Evolutionary conservation across 2,797 vertebrate species (phyloP).

Genomic region (Thalassophryne amazonica): DNA sequence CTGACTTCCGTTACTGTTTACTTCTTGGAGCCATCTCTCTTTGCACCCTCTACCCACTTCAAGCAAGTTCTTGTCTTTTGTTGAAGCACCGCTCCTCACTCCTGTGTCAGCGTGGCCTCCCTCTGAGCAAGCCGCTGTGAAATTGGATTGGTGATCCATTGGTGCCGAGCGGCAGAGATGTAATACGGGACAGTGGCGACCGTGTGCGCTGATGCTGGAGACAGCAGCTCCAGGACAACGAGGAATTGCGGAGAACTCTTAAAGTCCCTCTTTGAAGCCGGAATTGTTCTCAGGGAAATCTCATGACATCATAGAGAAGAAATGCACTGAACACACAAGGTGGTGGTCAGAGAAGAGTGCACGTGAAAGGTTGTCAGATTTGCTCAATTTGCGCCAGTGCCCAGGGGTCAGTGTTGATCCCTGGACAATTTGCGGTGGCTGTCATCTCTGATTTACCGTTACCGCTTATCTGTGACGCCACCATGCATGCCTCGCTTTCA

Average conservation of each 20-base stretch:
- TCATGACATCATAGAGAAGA: slow-evolving; percentile 32
- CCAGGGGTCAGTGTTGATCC: slow-evolving; percentile 42
- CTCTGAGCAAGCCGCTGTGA: slow-evolving; percentile 73
- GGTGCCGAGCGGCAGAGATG: slow-evolving; percentile 74
- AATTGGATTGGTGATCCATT: slow-evolving; percentile 81
- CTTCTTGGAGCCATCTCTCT: slow-evolving; percentile 8
- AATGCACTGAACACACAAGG: neutral
- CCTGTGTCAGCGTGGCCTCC: slow-evolving; percentile 46
- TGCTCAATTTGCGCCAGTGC: slow-evolving; percentile 24
- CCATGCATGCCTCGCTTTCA: neutral
- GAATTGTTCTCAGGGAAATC: slow-evolving; percentile 42
- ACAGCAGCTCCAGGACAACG: slow-evolving; percentile 59
- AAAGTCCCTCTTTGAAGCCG: slow-evolving; percentile 36
- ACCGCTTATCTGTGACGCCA: slow-evolving; percentile 30
- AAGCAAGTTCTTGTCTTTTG: slow-evolving; percentile 64
- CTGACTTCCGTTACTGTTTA: slow-evolving; percentile 36
- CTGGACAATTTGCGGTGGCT: slow-evolving; percentile 30
- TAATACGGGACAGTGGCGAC: slow-evolving; percentile 67
- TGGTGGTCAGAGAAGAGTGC: neutral
- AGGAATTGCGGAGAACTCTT: slow-evolving; percentile 51
- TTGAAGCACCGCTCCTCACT: slow-evolving; percentile 55
- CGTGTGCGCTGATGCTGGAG: slow-evolving; percentile 47
- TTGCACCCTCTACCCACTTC: slow-evolving; percentile 30
- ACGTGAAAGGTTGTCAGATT: slow-evolving; percentile 19
- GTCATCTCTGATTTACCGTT: slow-evolving; percentile 48